Evolutionary conservation across 2,888 invertebrate genomes (phyloP).

Genomic region (Lasioglossum calceatum): DNA sequence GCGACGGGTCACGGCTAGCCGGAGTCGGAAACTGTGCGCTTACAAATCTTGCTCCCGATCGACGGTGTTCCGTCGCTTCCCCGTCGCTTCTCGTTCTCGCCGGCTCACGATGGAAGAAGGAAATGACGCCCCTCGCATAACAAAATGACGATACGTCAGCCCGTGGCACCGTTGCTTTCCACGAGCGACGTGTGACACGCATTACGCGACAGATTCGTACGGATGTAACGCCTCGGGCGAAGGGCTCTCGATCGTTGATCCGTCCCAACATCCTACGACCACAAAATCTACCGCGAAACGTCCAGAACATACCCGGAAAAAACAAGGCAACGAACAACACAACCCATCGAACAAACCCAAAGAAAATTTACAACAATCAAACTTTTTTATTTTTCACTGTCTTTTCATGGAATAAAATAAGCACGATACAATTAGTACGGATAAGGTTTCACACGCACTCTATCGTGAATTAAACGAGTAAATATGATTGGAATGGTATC

Average conservation of each 20-base stretch:
- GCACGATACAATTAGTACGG: not conserved
- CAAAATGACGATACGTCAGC: slow-evolving; percentile 66
- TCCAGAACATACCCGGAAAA: not conserved
- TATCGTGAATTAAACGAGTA: not conserved
- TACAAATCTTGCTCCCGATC: slow-evolving; percentile 58
- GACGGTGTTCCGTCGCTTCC: slow-evolving; percentile 45
- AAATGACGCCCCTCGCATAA: slow-evolving; percentile 72
- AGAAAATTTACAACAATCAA: not conserved
- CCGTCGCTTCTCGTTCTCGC: slow-evolving; percentile 39
- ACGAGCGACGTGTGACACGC: slow-evolving; percentile 67
- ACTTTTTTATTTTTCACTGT: not conserved
- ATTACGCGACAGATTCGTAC: slow-evolving; percentile 69
- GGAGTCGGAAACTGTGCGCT: slow-evolving; percentile 52
- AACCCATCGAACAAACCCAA: not conserved
- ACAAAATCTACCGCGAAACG: not conserved
- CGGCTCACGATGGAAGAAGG: slow-evolving; percentile 68
- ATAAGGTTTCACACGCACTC: not conserved
- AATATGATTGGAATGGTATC: not conserved
- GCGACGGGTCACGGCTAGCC: slow-evolving; percentile 23
- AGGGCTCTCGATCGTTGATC: slow-evolving; percentile 14
- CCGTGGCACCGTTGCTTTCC: slow-evolving; percentile 66
- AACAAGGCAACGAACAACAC: not conserved
- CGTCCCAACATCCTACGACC: not conserved
- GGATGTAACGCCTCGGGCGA: slow-evolving; percentile 24
- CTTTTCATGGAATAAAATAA: not conserved